phyloP scores from a whole-genome alignment of 1,140 invertebrate species.

The Pseudomyrmex pallidus region DNA sequence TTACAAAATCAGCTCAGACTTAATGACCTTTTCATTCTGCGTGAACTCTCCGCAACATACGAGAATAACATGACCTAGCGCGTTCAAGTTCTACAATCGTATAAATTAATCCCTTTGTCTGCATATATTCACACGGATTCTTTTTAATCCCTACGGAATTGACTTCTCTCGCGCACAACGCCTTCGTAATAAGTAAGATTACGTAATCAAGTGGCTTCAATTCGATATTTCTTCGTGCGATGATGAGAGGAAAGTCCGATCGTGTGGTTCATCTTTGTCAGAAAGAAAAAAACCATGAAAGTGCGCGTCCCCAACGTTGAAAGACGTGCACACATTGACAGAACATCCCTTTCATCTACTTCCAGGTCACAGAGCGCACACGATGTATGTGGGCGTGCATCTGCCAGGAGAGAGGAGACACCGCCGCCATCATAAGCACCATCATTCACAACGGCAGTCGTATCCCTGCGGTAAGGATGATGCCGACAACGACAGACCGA shows the following conservation, averaged over 20 bases:
- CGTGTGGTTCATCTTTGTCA: background rate
- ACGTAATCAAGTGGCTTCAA: constrained; percentile 5
- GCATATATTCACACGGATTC: background rate
- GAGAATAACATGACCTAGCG: too few relatives aligned
- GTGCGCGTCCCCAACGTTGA: background rate
- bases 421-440: constrained; percentile 91
- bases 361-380: constrained; percentile 94
- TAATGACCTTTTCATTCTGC: constrained; percentile 19
- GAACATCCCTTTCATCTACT: constrained; percentile 70
- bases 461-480: constrained; percentile 81
- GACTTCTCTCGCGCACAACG: too few relatives aligned
- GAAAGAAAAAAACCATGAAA: background rate
- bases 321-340: constrained; percentile 14
- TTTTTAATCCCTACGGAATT: background rate
- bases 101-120: background rate
- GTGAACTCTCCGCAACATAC: background rate
- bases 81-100: background rate
- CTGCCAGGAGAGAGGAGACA: constrained; percentile 91
- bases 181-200: background rate
- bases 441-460: constrained; percentile 86
- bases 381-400: constrained; percentile 95
- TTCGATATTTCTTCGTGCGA: constrained; percentile 19
- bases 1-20: background rate
- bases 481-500: constrained; percentile 87
- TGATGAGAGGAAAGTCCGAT: background rate